Conservation (phyloP, 2,888 invertebrate species). For the Mythimna loreyi region DNA sequence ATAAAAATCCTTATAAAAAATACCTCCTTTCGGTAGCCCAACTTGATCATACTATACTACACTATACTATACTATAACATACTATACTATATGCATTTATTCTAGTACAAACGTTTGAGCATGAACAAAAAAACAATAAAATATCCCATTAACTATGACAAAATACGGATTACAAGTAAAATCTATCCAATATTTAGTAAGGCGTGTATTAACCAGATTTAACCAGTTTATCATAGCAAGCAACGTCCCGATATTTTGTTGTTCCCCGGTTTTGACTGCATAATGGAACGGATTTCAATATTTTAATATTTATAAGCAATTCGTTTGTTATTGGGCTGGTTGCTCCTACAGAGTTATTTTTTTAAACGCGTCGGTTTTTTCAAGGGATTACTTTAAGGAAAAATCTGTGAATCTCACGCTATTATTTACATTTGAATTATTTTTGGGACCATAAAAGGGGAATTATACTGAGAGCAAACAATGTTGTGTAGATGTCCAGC, state of each 20-base stretch:
- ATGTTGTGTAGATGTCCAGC: constrained; percentile 14
- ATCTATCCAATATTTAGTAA: constrained; percentile 56
- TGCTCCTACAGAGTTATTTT: constrained; percentile 61
- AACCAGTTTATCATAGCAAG: constrained; percentile 78
- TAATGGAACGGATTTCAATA: constrained; percentile 84
- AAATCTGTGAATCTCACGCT: constrained; percentile 56
- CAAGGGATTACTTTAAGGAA: constrained; percentile 47
- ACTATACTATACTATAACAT: too few species aligned
- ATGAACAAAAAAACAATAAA: too few species aligned
- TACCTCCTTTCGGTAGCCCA: too few species aligned
- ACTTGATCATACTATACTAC: too few species aligned
- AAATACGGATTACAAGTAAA: constrained; percentile 48
- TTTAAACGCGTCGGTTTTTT: constrained; percentile 47
- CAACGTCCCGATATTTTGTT: constrained; percentile 78
- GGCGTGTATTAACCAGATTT: constrained; percentile 71
- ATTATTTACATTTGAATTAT: constrained; percentile 62
- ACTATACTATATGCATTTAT: too few species aligned
- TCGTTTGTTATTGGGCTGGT: constrained; percentile 75
- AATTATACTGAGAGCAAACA: constrained; percentile 49
- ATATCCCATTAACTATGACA: background rate
- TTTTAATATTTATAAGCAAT: constrained; percentile 85
- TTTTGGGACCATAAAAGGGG: constrained; percentile 53
- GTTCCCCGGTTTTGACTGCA: constrained; percentile 81
- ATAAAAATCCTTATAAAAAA: too few species aligned
- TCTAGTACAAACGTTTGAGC: too few species aligned